Conservation (phyloP, 2,113 vertebrate genomes). For the Labrus mixtus region DNA sequence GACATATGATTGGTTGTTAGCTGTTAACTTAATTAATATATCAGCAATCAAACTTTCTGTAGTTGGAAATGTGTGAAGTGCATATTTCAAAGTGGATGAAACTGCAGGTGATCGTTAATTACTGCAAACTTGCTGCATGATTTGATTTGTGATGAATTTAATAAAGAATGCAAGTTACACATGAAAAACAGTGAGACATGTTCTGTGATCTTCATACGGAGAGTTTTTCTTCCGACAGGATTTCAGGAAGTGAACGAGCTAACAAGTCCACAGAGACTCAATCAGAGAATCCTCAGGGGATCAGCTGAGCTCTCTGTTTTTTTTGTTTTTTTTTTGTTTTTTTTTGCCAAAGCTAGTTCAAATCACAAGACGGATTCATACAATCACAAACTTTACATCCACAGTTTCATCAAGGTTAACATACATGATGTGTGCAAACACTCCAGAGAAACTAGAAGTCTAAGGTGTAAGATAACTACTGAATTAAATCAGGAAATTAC, state of each 20-base stretch:
- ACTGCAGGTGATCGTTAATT: too few relatives aligned
- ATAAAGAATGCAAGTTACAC: neutral
- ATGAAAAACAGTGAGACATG: neutral
- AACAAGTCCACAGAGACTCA: slow-evolving; percentile 38
- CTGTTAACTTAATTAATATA: too few relatives aligned
- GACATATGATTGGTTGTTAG: too few relatives aligned
- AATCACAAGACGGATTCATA: neutral
- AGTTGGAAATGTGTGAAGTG: too few relatives aligned
- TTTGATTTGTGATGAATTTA: neutral
- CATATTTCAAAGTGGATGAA: too few relatives aligned
- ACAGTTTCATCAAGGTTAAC: neutral
- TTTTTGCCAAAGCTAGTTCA: slow-evolving; percentile 21
- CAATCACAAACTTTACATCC: neutral
- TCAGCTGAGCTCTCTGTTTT: slow-evolving; percentile 22
- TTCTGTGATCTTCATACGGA: neutral
- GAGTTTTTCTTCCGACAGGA: neutral
- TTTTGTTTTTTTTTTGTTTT: too few relatives aligned
- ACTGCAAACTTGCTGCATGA: too few relatives aligned
- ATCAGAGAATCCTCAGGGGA: slow-evolving; percentile 34
- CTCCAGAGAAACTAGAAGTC: neutral
- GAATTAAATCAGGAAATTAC: too few relatives aligned
- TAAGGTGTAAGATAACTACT: neutral
- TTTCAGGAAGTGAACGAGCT: neutral
- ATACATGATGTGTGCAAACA: neutral
- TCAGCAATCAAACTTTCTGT: too few relatives aligned